A percentile compares a stretch with the other conserved stretches of the same genome.
Conservation (phyloP, 2,113 vertebrate genomes). For the Cervus canadensis region DNA sequence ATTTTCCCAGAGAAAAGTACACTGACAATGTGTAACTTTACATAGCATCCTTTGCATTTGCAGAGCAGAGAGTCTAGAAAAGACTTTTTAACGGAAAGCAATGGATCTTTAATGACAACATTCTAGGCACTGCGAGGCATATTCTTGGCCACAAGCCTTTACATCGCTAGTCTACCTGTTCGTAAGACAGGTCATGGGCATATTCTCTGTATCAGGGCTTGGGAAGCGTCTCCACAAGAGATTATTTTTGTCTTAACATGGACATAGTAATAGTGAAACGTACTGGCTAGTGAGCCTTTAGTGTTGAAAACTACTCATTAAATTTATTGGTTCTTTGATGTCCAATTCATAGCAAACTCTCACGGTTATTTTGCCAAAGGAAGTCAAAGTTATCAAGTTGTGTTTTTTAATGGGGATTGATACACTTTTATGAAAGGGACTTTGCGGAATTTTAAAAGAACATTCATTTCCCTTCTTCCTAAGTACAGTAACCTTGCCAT, state of each 20-base stretch:
- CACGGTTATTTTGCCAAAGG: constrained; percentile 63
- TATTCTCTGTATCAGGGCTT: neutral
- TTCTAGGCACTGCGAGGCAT: neutral
- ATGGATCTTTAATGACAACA: neutral
- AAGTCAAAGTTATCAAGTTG: constrained; percentile 63
- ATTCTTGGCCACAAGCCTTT: neutral
- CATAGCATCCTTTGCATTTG: neutral
- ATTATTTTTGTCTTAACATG: neutral
- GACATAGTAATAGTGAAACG: neutral
- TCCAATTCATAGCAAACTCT: constrained; percentile 55
- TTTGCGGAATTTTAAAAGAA: constrained; percentile 59
- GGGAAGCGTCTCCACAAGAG: neutral
- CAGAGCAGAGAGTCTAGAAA: neutral
- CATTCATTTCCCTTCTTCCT: constrained; percentile 66
- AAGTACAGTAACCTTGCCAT: constrained; percentile 48
- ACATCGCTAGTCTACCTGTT: neutral
- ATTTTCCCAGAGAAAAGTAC: neutral
- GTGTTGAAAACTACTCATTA: constrained; percentile 64
- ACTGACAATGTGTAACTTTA: neutral
- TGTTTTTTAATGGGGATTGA: constrained; percentile 69
- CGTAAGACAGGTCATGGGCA: neutral
- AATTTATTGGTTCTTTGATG: constrained; percentile 73
- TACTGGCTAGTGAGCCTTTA: neutral
- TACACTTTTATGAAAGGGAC: constrained; percentile 68
- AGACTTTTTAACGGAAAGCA: neutral